Evolutionary conservation across 2,797 vertebrate species (phyloP).

Genomic region (Halcyon smyrnensis): DNA sequence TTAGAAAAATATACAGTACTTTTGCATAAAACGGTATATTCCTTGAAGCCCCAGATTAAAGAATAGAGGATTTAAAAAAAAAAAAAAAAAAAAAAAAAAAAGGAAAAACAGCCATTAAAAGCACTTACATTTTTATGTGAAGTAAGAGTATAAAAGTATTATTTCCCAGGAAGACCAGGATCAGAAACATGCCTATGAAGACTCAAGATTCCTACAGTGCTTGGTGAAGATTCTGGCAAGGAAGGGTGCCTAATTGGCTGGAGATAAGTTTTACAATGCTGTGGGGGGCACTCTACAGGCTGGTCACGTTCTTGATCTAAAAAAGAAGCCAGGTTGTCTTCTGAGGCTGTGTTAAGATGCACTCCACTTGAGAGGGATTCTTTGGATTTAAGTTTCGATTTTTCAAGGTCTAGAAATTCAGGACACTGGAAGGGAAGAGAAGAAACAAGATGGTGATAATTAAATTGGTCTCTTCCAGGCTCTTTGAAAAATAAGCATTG

Average conservation of each 20-base stretch:
- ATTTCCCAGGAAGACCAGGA: conserved; percentile 89
- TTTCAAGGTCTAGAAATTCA: conserved; percentile 84
- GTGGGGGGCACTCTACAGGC: conserved; percentile 73
- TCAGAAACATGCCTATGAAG: conserved; percentile 91
- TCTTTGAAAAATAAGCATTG: background rate
- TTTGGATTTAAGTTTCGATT: conserved; percentile 88
- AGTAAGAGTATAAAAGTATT: conserved; percentile 84
- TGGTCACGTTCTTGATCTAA: conserved; percentile 80
- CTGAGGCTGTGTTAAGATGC: conserved; percentile 81
- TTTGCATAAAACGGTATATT: conserved; percentile 90
- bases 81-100: conserved; percentile 9
- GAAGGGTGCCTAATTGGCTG: conserved; percentile 88
- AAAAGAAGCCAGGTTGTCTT: conserved; percentile 87
- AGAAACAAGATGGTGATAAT: background rate
- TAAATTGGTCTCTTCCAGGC: background rate
- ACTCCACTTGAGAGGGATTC: conserved; percentile 85
- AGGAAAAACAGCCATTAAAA: conserved; percentile 85
- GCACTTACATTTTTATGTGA: conserved; percentile 84
- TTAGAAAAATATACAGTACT: conserved; percentile 91
- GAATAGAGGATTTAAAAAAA: conserved; percentile 88
- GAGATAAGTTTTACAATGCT: conserved; percentile 82
- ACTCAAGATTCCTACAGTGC: conserved; percentile 80
- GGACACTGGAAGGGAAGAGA: conserved; percentile 80
- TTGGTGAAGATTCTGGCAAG: conserved; percentile 85
- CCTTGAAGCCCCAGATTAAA: conserved; percentile 96